These are phyloP conservation scores for Decapterus maruadsi DNA, from an alignment of 2,797 vertebrate genomes.

Conservation along the genomic window DNA sequence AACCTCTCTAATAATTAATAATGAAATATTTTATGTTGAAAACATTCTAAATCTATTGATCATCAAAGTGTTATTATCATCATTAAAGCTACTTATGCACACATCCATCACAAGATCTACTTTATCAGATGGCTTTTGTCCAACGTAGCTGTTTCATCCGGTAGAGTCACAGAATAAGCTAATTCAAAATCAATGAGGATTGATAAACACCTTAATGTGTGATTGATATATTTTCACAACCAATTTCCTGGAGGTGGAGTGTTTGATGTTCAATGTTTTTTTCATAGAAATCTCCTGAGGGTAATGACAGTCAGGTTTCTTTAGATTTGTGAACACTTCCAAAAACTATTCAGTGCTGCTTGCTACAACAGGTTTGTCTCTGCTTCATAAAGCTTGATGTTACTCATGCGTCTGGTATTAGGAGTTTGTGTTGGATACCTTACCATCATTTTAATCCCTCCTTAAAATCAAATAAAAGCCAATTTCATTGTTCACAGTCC, in stretches of 20 bases:
- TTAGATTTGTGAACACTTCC: not conserved
- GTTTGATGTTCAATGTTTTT: not conserved
- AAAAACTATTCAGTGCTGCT: conserved; percentile 17
- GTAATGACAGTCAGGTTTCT: conserved; percentile 11
- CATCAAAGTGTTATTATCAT: not conserved
- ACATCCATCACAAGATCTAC: not conserved
- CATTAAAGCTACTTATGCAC: not conserved
- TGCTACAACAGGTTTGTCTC: conserved; percentile 51
- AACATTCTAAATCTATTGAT: not conserved
- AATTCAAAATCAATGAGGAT: too few relatives aligned
- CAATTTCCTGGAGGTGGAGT: not conserved
- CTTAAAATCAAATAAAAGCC: not conserved
- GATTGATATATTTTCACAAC: not conserved
- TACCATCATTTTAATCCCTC: not conserved
- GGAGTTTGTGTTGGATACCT: conserved; percentile 1
- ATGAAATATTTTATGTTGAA: not conserved
- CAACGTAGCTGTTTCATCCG: not conserved
- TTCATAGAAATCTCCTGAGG: not conserved
- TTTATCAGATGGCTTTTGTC: not conserved
- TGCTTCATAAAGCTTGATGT: conserved; percentile 13
- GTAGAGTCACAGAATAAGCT: not conserved
- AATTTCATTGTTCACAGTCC: not conserved
- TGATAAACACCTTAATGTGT: not conserved
- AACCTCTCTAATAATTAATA: not conserved
- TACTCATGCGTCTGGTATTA: conserved; percentile 35